Conservation (phyloP, 2,113 vertebrate genomes). For the Sphaerodactylus townsendi region DNA sequence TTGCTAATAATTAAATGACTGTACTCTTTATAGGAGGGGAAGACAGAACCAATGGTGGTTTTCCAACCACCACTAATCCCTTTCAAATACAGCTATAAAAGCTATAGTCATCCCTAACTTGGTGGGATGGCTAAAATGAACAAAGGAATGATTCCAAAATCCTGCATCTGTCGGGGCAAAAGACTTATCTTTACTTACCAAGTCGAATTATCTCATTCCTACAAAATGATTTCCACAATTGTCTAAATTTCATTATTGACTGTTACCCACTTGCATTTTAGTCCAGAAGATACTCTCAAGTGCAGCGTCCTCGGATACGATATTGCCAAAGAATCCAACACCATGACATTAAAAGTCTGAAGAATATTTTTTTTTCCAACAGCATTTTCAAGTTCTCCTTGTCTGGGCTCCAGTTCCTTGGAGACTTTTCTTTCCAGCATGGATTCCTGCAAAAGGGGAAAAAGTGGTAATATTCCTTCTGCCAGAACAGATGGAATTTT, state of each 20-base stretch:
- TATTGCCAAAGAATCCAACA: neutral
- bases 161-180: conserved; percentile 10
- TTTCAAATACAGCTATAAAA: conserved; percentile 23
- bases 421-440: neutral
- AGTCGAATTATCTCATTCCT: neutral
- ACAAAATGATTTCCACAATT: conserved; percentile 7
- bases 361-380: neutral
- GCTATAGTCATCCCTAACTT: conserved; percentile 15
- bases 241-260: conserved; percentile 39
- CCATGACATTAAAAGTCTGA: neutral
- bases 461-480: neutral
- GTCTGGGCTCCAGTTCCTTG: neutral
- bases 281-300: conserved; percentile 78
- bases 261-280: conserved; percentile 16
- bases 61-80: neutral
- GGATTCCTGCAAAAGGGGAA: neutral
- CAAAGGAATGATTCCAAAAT: neutral
- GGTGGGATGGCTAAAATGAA: neutral
- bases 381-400: neutral
- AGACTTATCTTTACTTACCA: neutral
- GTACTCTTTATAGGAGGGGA: conserved; percentile 34
- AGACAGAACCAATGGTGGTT: conserved; percentile 38
- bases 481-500: neutral
- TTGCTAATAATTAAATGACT: conserved; percentile 68
- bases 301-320: conserved; percentile 48